These are phyloP conservation scores for Drosophila prostipennis DNA, from an alignment of 2,888 invertebrate genomes.

Conservation along the genomic window DNA sequence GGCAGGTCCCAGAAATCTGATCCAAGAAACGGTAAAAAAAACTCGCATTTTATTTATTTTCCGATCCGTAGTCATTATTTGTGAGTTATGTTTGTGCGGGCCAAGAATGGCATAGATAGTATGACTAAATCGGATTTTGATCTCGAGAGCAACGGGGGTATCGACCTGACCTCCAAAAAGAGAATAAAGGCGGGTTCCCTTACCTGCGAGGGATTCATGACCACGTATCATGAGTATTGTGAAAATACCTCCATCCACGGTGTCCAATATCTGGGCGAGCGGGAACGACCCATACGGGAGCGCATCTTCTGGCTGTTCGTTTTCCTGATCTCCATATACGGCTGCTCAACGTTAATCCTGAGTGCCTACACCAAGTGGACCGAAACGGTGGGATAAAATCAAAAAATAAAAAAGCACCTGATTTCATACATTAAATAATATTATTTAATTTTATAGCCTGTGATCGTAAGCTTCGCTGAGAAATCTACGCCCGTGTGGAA, in stretches of 20 bases:
- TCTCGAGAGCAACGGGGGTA: conserved; percentile 37
- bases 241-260: conserved; percentile 87
- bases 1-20: conserved; percentile 4
- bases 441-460: conserved; percentile 83
- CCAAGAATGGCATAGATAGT: conserved; percentile 40
- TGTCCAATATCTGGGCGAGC: conserved; percentile 87
- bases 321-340: conserved; percentile 86
- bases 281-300: conserved; percentile 86
- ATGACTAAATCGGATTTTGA: conserved; percentile 36
- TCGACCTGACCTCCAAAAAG: conserved; percentile 36
- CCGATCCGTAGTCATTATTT: neutral
- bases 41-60: neutral
- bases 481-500: conserved; percentile 86
- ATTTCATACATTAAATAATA: neutral
- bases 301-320: conserved; percentile 86
- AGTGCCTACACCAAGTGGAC: conserved; percentile 89
- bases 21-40: neutral
- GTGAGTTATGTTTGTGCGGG: conserved; percentile 49
- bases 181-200: neutral
- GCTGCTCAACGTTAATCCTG: conserved; percentile 86
- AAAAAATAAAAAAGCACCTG: neutral
- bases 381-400: conserved; percentile 82
- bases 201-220: conserved; percentile 63
- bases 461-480: conserved; percentile 90
- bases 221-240: conserved; percentile 86